Evolutionary conservation across 1,140 invertebrate species (phyloP), one percentile per base, ranked within the genome.

Genomic region (Halictus rubicundus): DNA sequence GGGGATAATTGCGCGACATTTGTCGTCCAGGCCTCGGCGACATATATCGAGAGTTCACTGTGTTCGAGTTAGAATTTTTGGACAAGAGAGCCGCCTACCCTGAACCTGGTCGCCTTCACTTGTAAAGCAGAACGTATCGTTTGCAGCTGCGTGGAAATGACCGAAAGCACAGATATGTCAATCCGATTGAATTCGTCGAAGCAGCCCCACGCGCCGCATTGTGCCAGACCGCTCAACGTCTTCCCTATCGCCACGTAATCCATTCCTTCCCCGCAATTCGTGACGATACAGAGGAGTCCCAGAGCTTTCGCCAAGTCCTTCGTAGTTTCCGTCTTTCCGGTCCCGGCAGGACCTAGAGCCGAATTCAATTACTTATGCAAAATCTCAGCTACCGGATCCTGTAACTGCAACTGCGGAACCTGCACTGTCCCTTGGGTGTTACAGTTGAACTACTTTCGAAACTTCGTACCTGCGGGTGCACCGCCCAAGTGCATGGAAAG

Each of bases 111-210:
- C 2, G 96, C 89, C 84, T 96, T 96, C 82, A 95, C 94, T 63
- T 97, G 94, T 32, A 98, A 91, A 0, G 96, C 97, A 85, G 96
- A 97, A 79, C 97, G 94, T 78, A 99, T 98, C 5, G 96, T 97
- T 91, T 98, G 97, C 59, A 98, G 91, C 88, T 98, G 97, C 0
- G 96, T 97, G 0, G 97, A 98, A 82, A 98, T 98, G 1, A 98
- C 97, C 52, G 97, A 98, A 4, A 98, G 92, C 16, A 98, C 97
- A 0, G 97, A 97, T 1, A 97, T 95, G 77, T 98, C 97, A 80
- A 99, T 98, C 37, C 97, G 93, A 92, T 98, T 98, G 91, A 99
- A 98, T 91, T 98, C 97, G 82, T 98, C 97, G 89, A 98, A 98
- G 89, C 97, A 97, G 1, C 96, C 96, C 96, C 96, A 97, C 14